These are phyloP conservation scores for Acrocephalus scirpaceus DNA, from an alignment of 2,797 vertebrate species.

Conservation along the genomic window DNA sequence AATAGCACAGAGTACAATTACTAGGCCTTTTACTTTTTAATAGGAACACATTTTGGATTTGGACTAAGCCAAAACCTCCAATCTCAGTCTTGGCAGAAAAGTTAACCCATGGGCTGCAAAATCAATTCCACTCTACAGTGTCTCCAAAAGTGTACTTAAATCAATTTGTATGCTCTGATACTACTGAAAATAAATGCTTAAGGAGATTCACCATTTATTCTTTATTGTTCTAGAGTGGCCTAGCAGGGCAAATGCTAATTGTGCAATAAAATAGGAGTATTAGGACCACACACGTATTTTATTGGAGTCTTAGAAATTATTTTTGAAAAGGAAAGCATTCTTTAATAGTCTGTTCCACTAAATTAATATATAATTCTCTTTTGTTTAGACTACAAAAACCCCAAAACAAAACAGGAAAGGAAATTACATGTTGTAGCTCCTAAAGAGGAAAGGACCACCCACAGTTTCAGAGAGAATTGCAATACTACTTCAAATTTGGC, in stretches of 20 bases:
- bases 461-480: neutral
- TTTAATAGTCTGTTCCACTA: neutral
- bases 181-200: conserved; percentile 65
- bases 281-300: conserved; percentile 12
- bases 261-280: conserved; percentile 33
- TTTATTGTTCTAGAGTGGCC: neutral
- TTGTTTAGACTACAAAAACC: neutral
- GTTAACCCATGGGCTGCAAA: conserved; percentile 46
- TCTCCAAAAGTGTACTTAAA: conserved; percentile 78
- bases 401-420: neutral
- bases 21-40: conserved; percentile 19
- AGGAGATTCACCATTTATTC: conserved; percentile 14
- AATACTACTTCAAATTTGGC: neutral
- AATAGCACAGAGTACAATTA: neutral
- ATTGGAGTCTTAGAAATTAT: neutral
- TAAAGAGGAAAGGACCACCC: conserved; percentile 24
- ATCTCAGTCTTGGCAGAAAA: conserved; percentile 63
- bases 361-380: conserved; percentile 8
- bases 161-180: conserved; percentile 68
- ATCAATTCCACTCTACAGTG: conserved; percentile 70
- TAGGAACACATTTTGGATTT: conserved; percentile 45
- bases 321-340: neutral
- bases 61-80: conserved; percentile 52
- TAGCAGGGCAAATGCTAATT: conserved; percentile 21
- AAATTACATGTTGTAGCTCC: neutral